These are phyloP conservation scores for Leucoraja erinaceus DNA, from an alignment of 2,113 vertebrate genomes.

Conservation along the genomic window DNA sequence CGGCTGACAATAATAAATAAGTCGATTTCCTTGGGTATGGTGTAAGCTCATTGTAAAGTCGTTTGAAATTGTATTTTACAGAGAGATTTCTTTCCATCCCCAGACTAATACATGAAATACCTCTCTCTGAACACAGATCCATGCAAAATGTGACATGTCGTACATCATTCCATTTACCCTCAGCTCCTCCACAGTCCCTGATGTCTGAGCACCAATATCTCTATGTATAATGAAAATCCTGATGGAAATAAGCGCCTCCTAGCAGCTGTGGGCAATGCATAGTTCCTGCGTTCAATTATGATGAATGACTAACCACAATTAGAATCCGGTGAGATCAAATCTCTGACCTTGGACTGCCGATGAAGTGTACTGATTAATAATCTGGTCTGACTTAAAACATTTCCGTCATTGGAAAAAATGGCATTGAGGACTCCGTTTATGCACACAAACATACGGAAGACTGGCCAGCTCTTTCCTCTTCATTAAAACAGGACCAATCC, in stretches of 20 bases:
- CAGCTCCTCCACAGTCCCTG: constrained; percentile 1
- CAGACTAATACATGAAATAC: background rate
- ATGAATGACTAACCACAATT: constrained; percentile 13
- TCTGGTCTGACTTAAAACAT: background rate
- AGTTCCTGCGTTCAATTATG: background rate
- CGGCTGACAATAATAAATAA: background rate
- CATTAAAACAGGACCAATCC: too few relatives aligned
- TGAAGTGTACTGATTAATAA: background rate
- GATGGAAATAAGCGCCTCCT: background rate
- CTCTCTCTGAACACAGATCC: background rate
- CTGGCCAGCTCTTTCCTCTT: too few relatives aligned
- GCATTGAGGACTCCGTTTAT: too few relatives aligned
- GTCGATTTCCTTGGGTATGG: background rate
- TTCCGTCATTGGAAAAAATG: background rate
- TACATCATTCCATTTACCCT: constrained; percentile 20
- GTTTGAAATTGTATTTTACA: background rate
- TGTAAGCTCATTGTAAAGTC: background rate
- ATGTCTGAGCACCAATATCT: constrained; percentile 12
- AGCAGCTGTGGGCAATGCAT: background rate
- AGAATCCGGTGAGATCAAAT: background rate
- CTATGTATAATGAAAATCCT: constrained; percentile 2
- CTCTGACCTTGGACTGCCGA: background rate
- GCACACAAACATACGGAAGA: too few relatives aligned
- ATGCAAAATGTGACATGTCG: background rate
- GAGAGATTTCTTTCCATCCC: background rate